A percentile compares a stretch with the other conserved stretches of the same genome.
Evolutionary conservation across 2,113 vertebrate species (phyloP).

Genomic region (Gymnorhina tibicen): DNA sequence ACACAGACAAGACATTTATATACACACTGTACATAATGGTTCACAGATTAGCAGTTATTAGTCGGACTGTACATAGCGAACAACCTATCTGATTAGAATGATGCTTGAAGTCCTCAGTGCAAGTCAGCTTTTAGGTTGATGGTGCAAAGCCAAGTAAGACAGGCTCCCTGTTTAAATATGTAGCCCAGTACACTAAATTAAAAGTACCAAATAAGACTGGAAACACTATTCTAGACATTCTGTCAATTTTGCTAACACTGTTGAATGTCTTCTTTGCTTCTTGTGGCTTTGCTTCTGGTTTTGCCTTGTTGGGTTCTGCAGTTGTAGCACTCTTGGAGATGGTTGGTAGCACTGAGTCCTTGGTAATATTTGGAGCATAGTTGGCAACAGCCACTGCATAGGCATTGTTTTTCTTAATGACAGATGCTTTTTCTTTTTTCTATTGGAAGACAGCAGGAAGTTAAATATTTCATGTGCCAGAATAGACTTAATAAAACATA

Average conservation of each 20-base stretch:
- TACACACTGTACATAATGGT: constrained; percentile 77
- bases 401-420: constrained; percentile 96
- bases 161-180: constrained; percentile 96
- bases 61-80: constrained; percentile 86
- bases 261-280: constrained; percentile 99
- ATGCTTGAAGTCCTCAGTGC: constrained; percentile 58
- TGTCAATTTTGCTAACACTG: constrained; percentile 98
- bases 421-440: constrained; percentile 95
- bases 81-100: constrained; percentile 77
- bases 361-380: constrained; percentile 94
- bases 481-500: background rate
- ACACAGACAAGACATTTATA: constrained; percentile 70
- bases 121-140: constrained; percentile 75
- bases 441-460: constrained; percentile 70
- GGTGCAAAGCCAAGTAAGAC: constrained; percentile 90
- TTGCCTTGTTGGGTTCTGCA: constrained; percentile 83
- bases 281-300: constrained; percentile 83
- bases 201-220: constrained; percentile 95
- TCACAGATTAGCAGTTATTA: constrained; percentile 89
- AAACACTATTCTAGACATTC: constrained; percentile 98
- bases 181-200: constrained; percentile 98
- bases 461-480: constrained; percentile 16
- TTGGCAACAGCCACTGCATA: constrained; percentile 98
- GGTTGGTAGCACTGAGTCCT: constrained; percentile 92
- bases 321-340: constrained; percentile 90